Evolutionary conservation across 2,113 vertebrate species (phyloP).

Genomic region (Pelodiscus sinensis): DNA sequence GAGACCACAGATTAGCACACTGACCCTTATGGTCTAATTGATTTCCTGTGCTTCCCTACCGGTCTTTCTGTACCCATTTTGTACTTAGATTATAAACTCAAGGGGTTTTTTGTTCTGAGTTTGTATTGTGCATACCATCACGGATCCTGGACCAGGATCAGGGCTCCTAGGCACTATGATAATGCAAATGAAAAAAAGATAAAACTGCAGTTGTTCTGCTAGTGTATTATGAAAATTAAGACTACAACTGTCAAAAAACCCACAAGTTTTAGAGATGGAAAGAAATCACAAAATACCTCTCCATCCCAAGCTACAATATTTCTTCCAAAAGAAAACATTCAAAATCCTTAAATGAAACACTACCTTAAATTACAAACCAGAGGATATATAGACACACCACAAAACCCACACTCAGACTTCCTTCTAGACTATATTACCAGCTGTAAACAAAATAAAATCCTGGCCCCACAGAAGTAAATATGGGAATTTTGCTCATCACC

Average conservation of each 20-base stretch:
- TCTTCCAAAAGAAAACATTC: fast-evolving
- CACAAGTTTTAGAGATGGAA: fast-evolving
- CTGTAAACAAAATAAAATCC: background rate
- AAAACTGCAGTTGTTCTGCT: background rate
- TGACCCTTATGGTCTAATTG: background rate
- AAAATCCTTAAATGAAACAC: background rate
- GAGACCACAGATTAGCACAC: background rate
- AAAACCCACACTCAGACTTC: background rate
- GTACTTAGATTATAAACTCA: background rate
- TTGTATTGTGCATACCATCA: background rate
- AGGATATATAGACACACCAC: background rate
- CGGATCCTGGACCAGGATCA: background rate
- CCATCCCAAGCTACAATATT: fast-evolving
- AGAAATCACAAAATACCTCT: fast-evolving
- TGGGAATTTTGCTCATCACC: background rate
- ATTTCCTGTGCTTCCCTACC: background rate
- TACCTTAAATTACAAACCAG: background rate
- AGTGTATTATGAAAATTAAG: fast-evolving
- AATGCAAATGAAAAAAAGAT: background rate
- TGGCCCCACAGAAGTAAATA: fast-evolving
- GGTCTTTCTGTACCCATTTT: background rate
- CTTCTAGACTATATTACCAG: fast-evolving
- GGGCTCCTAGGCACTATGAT: background rate
- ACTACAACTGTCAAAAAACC: background rate
- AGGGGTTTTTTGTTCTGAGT: background rate